Conservation (phyloP, 1,140 invertebrate species). For the Brachionus plicatilis region DNA sequence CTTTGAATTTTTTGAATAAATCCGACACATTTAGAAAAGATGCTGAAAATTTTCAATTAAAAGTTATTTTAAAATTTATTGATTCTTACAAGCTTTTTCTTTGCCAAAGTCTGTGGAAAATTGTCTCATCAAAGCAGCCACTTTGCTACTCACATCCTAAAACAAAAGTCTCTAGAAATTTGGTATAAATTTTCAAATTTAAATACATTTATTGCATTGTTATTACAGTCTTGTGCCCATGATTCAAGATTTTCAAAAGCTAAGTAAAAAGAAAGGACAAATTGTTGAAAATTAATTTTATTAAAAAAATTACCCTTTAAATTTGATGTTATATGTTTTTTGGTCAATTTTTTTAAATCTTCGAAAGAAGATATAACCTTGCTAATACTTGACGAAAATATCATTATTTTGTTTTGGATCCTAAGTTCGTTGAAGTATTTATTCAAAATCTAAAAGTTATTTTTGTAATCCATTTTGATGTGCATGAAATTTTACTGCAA, state of each 20-base stretch:
- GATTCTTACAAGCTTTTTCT: slow-evolving; percentile 12
- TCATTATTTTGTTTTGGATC: neutral
- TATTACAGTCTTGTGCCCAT: slow-evolving; percentile 18
- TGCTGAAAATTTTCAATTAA: neutral
- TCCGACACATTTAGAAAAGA: slow-evolving; percentile 1
- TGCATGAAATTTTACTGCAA: neutral
- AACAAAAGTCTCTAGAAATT: neutral
- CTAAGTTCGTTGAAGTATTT: neutral
- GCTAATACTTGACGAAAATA: slow-evolving; percentile 2
- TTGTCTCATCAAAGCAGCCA: neutral
- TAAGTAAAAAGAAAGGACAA: neutral
- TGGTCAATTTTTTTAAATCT: slow-evolving; percentile 19
- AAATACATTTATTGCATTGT: slow-evolving; percentile 12
- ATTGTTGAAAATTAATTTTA: neutral
- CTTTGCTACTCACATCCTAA: slow-evolving; percentile 17
- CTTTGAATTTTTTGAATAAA: slow-evolving; percentile 35
- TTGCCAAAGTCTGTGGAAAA: slow-evolving; percentile 15
- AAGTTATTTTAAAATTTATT: too few species aligned
- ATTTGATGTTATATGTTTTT: neutral
- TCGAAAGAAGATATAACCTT: slow-evolving; percentile 33
- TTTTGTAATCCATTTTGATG: neutral
- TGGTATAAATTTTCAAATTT: neutral
- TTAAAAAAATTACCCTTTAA: neutral
- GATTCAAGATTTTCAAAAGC: slow-evolving; percentile 4
- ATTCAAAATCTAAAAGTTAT: neutral